Evolutionary conservation across 2,797 vertebrate genomes (phyloP), one percentile per base, ranked within the genome.

Genomic region (Xenopus petersii): DNA sequence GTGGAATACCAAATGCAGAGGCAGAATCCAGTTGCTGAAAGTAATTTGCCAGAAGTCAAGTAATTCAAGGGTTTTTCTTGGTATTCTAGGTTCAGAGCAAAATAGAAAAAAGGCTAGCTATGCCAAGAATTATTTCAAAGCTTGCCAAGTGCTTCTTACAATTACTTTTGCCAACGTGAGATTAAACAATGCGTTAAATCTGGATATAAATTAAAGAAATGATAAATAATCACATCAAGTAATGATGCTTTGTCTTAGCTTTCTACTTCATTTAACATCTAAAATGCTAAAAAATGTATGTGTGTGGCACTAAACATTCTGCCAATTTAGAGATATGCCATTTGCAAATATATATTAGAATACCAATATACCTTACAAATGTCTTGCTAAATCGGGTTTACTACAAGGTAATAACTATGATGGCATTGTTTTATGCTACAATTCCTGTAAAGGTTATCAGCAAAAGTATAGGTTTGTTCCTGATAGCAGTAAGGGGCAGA

Each of bases 181-280:
- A 89, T 86, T 89, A 93, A 91, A 92, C 85, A 91, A 84, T 81
- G 80, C 83, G 84, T 86, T 87, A 88, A 84, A 87, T 87, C 88
- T 66, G 84, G 81, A 81, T 81, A 82, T 64, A 87, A 71, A 71
- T 83, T 74, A 80, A 72, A 81, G 70, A n/a, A n/a, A n/a, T n/a
- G n/a, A n/a, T n/a, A n/a, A 81, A 73, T 84, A 84, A 85, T 80
- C 79, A 80, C 60, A 78, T 88, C 88, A 89, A 83, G 75, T 83
- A 86, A 86, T 86, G 87, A 79, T 74, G 83, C 84, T 83, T 79
- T 83, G 77, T 71, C 83, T 70, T 80, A 80, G 84, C 75, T 42
- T 87, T 81, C 81, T 86, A 83, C 83, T 87, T 82, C 67, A 80
- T 83, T 73, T 82, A 70, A 42, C 72, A 74, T 77, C 67, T 47